phyloP scores from a whole-genome alignment of 1,140 invertebrate genomes.

The Mercenaria mercenaria region DNA sequence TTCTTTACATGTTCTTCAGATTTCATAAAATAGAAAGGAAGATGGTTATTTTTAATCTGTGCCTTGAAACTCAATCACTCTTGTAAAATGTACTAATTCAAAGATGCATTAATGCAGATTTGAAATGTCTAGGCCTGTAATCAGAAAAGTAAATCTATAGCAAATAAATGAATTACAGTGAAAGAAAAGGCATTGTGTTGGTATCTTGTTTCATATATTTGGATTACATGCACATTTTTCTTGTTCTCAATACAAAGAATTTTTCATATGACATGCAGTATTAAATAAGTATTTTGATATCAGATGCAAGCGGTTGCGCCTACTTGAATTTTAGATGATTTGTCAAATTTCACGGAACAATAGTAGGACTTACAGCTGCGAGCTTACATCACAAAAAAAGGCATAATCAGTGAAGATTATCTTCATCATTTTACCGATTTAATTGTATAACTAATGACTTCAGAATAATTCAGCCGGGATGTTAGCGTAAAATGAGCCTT shows the following conservation, averaged over 20 bases:
- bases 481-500: background rate
- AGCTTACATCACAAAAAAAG: background rate
- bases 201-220: background rate
- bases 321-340: background rate
- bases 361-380: background rate
- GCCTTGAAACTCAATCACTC: background rate
- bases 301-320: background rate
- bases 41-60: background rate
- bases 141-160: background rate
- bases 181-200: background rate
- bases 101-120: background rate
- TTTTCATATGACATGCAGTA: background rate
- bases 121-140: background rate
- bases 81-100: background rate
- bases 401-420: background rate
- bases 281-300: background rate
- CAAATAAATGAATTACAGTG: background rate
- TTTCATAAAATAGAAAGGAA: background rate
- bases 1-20: background rate
- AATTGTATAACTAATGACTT: background rate
- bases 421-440: background rate
- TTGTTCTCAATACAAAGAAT: background rate
- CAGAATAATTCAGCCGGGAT: background rate
- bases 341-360: conserved; percentile 28
- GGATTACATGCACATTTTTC: background rate